phyloP scores from a whole-genome alignment of 2,113 vertebrate species.

The Anseranas semipalmata region DNA sequence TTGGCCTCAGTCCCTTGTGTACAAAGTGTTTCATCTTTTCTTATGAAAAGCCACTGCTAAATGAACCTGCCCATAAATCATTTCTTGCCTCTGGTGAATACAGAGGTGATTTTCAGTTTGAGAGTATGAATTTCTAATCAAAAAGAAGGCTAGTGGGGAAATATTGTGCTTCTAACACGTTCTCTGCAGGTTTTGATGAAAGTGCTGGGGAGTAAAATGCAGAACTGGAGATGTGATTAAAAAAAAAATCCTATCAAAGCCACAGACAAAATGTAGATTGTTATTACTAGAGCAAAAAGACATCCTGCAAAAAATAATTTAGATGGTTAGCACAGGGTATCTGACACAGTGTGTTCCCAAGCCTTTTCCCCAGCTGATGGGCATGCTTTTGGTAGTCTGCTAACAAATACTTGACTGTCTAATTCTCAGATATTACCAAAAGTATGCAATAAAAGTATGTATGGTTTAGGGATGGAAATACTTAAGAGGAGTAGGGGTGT shows the following conservation, averaged over 20 bases:
- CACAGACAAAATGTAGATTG: background rate
- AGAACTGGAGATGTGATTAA: background rate
- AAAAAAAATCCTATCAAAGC: background rate
- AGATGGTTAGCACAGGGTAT: background rate
- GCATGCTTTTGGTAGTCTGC: background rate
- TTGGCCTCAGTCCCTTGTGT: background rate
- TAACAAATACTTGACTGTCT: background rate
- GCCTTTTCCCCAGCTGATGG: background rate
- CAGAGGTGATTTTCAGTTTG: background rate
- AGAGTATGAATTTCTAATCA: conserved; percentile 3
- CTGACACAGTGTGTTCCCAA: background rate
- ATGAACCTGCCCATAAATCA: background rate
- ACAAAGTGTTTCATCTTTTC: background rate
- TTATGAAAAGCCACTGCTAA: background rate
- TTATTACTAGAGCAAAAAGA: conserved; percentile 4
- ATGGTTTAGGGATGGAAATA: background rate
- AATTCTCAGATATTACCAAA: background rate
- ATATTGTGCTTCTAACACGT: background rate
- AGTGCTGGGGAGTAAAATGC: background rate
- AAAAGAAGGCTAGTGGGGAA: background rate
- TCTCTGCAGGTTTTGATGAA: conserved; percentile 5
- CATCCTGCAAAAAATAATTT: conserved; percentile 8
- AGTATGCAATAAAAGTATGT: background rate
- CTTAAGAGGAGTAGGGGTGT: background rate
- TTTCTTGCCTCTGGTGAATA: background rate